Percentiles rank a stretch among this genome's conserved stretches.
These are phyloP conservation scores for Norana najaformis DNA, from an alignment of 2,888 invertebrate genomes.

Conservation along the genomic window DNA sequence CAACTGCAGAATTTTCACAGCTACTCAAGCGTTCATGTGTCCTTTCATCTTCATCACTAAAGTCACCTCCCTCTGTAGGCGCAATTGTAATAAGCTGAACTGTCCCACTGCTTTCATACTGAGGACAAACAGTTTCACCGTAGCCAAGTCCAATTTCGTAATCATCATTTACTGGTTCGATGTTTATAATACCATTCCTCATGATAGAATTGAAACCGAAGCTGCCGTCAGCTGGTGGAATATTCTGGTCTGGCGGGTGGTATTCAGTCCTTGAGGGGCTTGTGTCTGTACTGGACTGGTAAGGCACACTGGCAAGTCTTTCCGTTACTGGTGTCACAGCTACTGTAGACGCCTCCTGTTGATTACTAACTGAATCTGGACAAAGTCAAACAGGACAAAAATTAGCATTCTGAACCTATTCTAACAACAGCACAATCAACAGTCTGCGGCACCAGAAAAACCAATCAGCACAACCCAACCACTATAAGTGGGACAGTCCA, in stretches of 20 bases:
- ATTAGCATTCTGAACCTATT: not conserved
- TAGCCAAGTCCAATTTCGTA: not conserved
- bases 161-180: not conserved
- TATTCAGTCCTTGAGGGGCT: not conserved
- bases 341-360: not conserved
- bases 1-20: not conserved
- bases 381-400: not conserved
- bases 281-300: not conserved
- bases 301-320: not conserved
- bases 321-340: not conserved
- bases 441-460: not conserved
- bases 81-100: not conserved
- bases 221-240: not conserved
- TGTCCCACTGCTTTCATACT: not conserved
- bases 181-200: constrained; percentile 14
- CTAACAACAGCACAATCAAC: not conserved
- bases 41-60: not conserved
- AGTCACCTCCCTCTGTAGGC: not conserved
- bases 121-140: not conserved
- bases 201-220: not conserved
- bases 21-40: not conserved
- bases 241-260: too few species aligned
- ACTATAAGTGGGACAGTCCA: not conserved
- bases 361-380: not conserved
- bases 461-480: not conserved